Evolutionary conservation across 2,888 invertebrate species (phyloP).

Genomic region (Lasioglossum marginatum): DNA sequence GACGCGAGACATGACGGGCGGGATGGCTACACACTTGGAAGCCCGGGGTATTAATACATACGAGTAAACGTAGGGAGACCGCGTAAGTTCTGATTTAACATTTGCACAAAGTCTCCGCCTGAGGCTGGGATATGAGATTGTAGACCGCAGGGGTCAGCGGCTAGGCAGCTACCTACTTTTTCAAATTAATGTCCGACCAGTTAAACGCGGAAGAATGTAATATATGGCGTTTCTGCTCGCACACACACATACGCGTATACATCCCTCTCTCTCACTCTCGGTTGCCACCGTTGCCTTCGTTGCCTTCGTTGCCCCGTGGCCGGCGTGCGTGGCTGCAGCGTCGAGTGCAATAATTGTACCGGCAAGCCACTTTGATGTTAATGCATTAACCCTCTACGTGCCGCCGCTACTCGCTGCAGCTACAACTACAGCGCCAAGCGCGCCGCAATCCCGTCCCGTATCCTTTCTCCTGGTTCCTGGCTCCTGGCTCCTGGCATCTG

Average conservation of each 20-base stretch:
- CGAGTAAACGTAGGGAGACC: constrained; percentile 31
- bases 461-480: constrained; percentile 18
- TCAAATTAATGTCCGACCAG: constrained; percentile 77
- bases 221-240: constrained; percentile 66
- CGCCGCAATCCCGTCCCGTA: constrained; percentile 37
- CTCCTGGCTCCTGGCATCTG: no score
- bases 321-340: constrained; percentile 61
- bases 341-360: constrained; percentile 81
- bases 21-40: not conserved
- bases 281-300: not conserved
- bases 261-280: not conserved
- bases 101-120: constrained; percentile 57
- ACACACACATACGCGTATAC: not conserved
- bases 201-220: constrained; percentile 79
- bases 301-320: constrained; percentile 14
- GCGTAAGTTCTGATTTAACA: constrained; percentile 64
- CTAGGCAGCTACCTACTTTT: constrained; percentile 65
- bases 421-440: constrained; percentile 27
- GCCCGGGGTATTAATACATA: constrained; percentile 8
- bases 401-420: constrained; percentile 58
- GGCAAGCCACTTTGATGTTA: constrained; percentile 81
- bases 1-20: no score
- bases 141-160: constrained; percentile 59
- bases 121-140: constrained; percentile 66
- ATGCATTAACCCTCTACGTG: constrained; percentile 80